Conservation (phyloP, 2,888 invertebrate genomes). For the Drosophila leonis region DNA sequence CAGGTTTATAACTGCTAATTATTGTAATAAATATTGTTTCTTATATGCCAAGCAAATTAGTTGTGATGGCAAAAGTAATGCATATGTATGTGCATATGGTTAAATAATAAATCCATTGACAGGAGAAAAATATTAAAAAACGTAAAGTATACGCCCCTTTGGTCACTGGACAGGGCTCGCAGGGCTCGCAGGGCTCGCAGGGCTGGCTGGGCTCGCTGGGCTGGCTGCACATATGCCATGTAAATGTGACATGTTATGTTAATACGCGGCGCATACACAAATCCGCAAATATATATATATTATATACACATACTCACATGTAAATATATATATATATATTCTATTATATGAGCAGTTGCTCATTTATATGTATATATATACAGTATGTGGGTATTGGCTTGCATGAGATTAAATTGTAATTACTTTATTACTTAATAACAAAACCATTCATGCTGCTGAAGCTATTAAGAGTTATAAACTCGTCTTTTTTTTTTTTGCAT, state of each 20-base stretch:
- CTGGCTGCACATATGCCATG: conserved; percentile 39
- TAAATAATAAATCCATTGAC: conserved; percentile 6
- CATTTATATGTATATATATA: neutral
- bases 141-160: neutral
- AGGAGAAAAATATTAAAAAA: neutral
- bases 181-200: conserved; percentile 6
- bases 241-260: conserved; percentile 45
- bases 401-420: conserved; percentile 74
- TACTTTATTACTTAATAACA: conserved; percentile 81
- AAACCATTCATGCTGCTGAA: conserved; percentile 76
- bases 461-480: conserved; percentile 59
- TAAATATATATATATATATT: conserved; percentile 1
- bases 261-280: conserved; percentile 21
- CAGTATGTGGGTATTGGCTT: conserved; percentile 32
- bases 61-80: neutral
- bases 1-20: neutral
- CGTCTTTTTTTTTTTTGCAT: conserved; percentile 25
- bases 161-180: conserved; percentile 10
- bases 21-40: neutral
- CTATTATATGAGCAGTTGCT: conserved; percentile 2
- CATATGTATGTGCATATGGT: conserved; percentile 5
- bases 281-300: conserved; percentile 2
- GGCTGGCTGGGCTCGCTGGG: conserved; percentile 5
- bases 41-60: neutral
- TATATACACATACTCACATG: neutral